Base-by-base conservation (phyloP, 2,113 vertebrate genomes). In the Mobula hypostoma region DNA sequence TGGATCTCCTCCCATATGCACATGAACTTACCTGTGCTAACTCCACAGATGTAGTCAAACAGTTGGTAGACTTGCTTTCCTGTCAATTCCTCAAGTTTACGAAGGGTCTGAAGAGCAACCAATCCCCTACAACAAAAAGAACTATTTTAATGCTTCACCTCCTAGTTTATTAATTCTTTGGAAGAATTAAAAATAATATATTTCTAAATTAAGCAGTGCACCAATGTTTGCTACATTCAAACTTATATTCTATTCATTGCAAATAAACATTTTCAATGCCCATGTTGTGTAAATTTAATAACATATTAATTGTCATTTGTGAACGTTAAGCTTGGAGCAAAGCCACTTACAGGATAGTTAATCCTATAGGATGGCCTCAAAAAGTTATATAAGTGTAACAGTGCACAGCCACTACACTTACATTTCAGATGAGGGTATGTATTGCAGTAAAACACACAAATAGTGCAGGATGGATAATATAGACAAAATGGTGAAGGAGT, bases 41-140 rank as follows among this genome's bases (percentile, higher is more conserved):
- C 98, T 32, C 99, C 99, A 96, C 99, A 99, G 94, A 99, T 98
- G 95, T 99, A 99, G 96, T 99, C 99, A 96, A 99, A 99, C 80
- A 99, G 98, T 94, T 99, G 97, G 96, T 99, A 97, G 96, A 99
- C 96, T 0, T 97, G 98, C 95, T 99, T 99, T 94, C 98, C 98
- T 82, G 98, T 98, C 95, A 99, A 95, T 94, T 97, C 96, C 95
- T 99, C 98, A 95, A 99, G 96, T 95, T 98, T 98, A 93, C 97
- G 96, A 77, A 99, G 96, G 24, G 98, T 98, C 96, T 99, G 99
- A 96, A 99, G 98, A 78, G 98, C 98, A 95, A 99, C 96, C 95
- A 99, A 96, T 95, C 98, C 98, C 95, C 98, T 99, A 95, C 87
- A 97, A 96, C 90, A 94, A 78, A 48, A 63, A 7, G 15, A 94